A percentile compares a stretch with the other conserved stretches of the same genome.
These are phyloP conservation scores for Meloidogyne hapla DNA, from an alignment of 1,140 invertebrate species.

Conservation along the genomic window DNA sequence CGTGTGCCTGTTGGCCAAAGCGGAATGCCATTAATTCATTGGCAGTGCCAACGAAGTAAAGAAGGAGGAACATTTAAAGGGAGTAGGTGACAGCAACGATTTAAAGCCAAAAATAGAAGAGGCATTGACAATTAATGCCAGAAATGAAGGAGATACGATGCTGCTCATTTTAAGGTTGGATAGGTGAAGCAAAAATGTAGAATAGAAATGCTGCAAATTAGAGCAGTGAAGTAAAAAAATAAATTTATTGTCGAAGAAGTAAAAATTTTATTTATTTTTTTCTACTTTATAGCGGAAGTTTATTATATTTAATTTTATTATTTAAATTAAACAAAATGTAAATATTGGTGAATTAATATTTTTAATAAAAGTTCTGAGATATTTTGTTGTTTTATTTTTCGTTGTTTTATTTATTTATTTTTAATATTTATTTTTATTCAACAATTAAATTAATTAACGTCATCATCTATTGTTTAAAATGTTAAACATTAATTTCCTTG, in stretches of 20 bases:
- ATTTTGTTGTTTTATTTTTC: no score
- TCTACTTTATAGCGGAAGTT: background rate
- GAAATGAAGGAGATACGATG: background rate
- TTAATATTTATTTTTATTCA: no score
- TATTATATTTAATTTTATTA: background rate
- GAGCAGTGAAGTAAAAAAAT: constrained; percentile 1
- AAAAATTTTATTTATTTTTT: no score
- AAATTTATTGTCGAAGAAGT: background rate
- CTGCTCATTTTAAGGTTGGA: background rate
- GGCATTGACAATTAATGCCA: background rate
- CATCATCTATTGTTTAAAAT: no score
- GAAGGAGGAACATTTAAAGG: background rate
- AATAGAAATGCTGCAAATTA: background rate
- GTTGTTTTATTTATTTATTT: no score
- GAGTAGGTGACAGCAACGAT: background rate
- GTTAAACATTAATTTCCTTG: background rate
- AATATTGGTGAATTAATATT: background rate
- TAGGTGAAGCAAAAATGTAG: background rate
- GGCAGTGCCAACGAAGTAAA: constrained; percentile 15
- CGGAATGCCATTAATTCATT: constrained; percentile 29
- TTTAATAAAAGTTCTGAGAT: no score
- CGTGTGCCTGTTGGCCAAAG: constrained; percentile 25
- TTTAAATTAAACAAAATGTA: background rate
- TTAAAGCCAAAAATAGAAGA: background rate
- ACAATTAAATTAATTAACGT: no score